phyloP scores from a whole-genome alignment of 2,797 vertebrate genomes.

The Chanos chanos region DNA sequence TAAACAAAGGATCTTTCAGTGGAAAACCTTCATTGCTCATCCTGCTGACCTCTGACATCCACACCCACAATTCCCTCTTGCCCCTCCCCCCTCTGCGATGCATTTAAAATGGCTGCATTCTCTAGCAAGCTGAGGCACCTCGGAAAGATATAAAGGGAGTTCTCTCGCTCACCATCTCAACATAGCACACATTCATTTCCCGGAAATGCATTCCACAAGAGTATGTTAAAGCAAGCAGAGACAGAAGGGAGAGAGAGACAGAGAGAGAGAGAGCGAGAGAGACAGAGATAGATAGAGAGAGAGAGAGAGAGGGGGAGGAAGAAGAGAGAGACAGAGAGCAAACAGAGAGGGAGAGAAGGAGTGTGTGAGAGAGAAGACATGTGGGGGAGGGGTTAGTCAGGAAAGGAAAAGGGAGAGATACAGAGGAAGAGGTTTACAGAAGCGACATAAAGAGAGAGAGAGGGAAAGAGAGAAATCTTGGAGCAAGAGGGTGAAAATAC shows the following conservation, averaged over 20 bases:
- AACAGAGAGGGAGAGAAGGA: not conserved
- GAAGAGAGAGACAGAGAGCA: not conserved
- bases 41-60: constrained; percentile 52
- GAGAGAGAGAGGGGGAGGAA: not conserved
- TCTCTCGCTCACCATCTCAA: not conserved
- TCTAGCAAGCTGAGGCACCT: constrained; percentile 55
- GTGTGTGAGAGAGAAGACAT: constrained; percentile 3
- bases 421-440: too few relatives aligned
- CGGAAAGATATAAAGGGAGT: constrained; percentile 40
- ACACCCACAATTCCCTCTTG: constrained; percentile 34
- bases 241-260: not conserved
- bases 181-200: constrained; percentile 23
- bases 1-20: constrained; percentile 47
- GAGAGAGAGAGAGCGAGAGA: not conserved
- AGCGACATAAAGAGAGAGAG: too few relatives aligned
- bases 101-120: constrained; percentile 46
- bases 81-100: constrained; percentile 44
- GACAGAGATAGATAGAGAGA: constrained; percentile 10
- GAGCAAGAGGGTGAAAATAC: too few relatives aligned
- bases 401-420: too few relatives aligned
- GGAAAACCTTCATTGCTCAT: constrained; percentile 49
- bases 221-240: constrained; percentile 12
- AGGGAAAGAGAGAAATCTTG: too few relatives aligned
- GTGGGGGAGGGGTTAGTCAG: too few relatives aligned
- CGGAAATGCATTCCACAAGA: constrained; percentile 36